Evolutionary conservation across 1,140 invertebrate species (phyloP), one percentile per base, ranked within the genome.

Genomic region (Parapsyche elsis): DNA sequence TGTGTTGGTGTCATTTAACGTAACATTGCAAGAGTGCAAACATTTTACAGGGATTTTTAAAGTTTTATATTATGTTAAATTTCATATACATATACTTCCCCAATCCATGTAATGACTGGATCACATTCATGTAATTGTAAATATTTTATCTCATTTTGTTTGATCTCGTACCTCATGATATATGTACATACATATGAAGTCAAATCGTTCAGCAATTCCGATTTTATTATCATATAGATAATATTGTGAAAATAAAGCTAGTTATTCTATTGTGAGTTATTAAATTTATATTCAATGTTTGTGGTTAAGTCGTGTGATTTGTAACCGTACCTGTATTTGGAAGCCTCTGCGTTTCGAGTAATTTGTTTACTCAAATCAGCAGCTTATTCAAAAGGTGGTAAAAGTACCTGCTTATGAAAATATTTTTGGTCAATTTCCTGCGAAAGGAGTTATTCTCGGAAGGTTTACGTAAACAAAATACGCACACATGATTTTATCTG

Each of bases 351-450:
- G 10, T 16, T 53, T 53, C 12, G 10, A 53, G 49, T 53, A 53
- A 53, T 53, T 75, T 80, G 79, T 75, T 80, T 80, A 71, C 79
- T 75, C 21, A 57, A 76, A 80, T 70, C 73, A 80, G 75, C 71
- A 57, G 49, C 49, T 53, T 53, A 59, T 67, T 67, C 61, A 53
- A 12, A 53, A 53, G 49, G 10, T n/a, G n/a, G 12, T 12, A 67
- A 30, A 12, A 67, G 64, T 49, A 71, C 74, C 64, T 80, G 21
- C 76, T 76, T 83, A 76, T 79, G 73, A 71, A 83, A 83, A 83
- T 83, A 78, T 83, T 83, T 79, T 79, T 79, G 45, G 73, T 78
- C 78, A 80, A 83, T 83, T 83, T 83, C 76, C 70, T 53, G 45
- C 53, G 49, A 79, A 80, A 77, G 24, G 10, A 26, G 46, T 64